These are phyloP conservation scores for Lithophane leautieri DNA, from an alignment of 2,888 invertebrate genomes.

Conservation along the genomic window DNA sequence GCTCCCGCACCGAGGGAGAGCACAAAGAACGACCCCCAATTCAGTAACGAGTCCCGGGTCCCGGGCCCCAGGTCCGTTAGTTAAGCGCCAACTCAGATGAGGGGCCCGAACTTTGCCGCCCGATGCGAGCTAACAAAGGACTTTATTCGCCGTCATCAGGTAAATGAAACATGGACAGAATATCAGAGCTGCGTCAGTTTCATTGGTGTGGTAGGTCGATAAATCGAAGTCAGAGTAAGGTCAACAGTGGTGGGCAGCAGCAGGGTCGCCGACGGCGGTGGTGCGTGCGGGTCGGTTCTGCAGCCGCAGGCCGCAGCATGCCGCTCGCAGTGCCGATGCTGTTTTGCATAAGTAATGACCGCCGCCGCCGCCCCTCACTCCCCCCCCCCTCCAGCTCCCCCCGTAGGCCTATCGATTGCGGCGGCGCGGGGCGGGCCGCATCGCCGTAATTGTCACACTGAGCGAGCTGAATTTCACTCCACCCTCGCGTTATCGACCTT, in stretches of 20 bases:
- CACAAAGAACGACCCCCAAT: slow-evolving; percentile 83
- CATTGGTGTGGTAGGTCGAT: slow-evolving; percentile 65
- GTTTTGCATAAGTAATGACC: slow-evolving; percentile 90
- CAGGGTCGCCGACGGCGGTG: slow-evolving; percentile 64
- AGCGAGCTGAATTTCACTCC: slow-evolving; percentile 85
- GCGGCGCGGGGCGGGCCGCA: slow-evolving; percentile 91
- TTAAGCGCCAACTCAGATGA: slow-evolving; percentile 82
- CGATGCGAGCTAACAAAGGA: slow-evolving; percentile 69
- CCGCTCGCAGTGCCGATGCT: slow-evolving; percentile 76
- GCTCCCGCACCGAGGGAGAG: slow-evolving; percentile 79
- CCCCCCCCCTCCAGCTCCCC: slow-evolving; percentile 88
- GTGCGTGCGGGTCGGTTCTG: slow-evolving; percentile 64
- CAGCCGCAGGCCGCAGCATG: slow-evolving; percentile 69
- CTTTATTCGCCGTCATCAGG: slow-evolving; percentile 67
- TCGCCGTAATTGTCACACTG: slow-evolving; percentile 90
- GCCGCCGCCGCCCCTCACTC: slow-evolving; percentile 71
- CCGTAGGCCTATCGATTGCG: slow-evolving; percentile 93
- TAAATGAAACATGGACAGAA: slow-evolving; percentile 59
- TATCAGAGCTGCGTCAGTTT: slow-evolving; percentile 56
- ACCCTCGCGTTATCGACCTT: slow-evolving; percentile 85
- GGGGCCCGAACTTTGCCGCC: slow-evolving; percentile 73
- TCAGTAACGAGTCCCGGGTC: slow-evolving; percentile 78
- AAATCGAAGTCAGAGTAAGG: slow-evolving; percentile 72
- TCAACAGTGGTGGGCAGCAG: slow-evolving; percentile 66
- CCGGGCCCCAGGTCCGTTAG: slow-evolving; percentile 75